Base-by-base conservation (phyloP, 2,797 vertebrate species). In the Sternotherus odoratus region DNA sequence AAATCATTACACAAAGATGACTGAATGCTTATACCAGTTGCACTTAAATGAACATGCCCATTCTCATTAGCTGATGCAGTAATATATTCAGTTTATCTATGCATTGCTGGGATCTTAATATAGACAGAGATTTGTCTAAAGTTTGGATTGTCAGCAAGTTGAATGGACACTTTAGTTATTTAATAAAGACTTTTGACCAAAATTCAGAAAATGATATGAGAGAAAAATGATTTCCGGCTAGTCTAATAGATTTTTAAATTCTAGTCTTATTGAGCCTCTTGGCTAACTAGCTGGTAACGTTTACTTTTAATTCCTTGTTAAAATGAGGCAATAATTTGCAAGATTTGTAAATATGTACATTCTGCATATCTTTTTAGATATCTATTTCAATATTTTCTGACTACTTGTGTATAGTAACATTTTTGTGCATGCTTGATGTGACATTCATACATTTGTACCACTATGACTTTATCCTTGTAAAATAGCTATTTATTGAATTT, bases 271-370 rank as follows among this genome's bases (percentile, higher is more conserved):
- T 95, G 97, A 98, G 96, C 97, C 96, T 97, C 87, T 97, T 94
- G 96, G 98, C 97, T 98, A 97, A 92, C 97, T 97, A 97, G 98
- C 97, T 98, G 97, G 95, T 95, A 95, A 98, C 57, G 97, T 99
- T 99, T 99, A 98, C 98, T 98, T 98, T 99, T 98, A 98, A 98
- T 98, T 99, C 98, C 98, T 98, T 99, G 98, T 98, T 98, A 98
- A 98, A 98, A 98, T 98, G 99, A 99, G 99, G 99, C 99, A 99
- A 99, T 99, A 99, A 99, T 99, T 98, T 99, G 99, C 99, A 99
- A 99, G 98, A 98, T 97, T 98, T 97, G 95, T 98, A 98, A 98
- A 98, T 98, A 98, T 98, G 97, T 98, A 98, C 96, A 98, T 98
- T 98, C 96, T 98, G 97, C 97, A 97, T 98, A 96, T 97, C 97